Percentiles rank a stretch among this genome's conserved stretches.
These are phyloP conservation scores for Spilogale gracilis DNA, from an alignment of 2,113 vertebrate species.

Conservation along the genomic window DNA sequence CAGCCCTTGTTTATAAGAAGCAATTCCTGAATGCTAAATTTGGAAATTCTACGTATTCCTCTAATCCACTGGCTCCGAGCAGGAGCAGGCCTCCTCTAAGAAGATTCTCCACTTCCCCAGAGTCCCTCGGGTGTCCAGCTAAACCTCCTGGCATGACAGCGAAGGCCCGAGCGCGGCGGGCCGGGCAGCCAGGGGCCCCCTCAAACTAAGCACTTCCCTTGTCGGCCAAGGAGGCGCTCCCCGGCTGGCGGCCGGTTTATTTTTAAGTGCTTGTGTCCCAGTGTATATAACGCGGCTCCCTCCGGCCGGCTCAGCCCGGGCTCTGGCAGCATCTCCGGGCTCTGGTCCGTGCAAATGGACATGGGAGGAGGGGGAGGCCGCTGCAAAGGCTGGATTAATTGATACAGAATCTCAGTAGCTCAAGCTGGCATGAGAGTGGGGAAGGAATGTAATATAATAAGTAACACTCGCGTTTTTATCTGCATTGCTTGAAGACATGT, in stretches of 20 bases:
- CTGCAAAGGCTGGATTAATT: background rate
- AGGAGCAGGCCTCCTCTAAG: constrained; percentile 80
- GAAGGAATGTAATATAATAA: constrained; percentile 77
- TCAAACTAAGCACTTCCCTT: background rate
- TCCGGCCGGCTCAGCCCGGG: background rate
- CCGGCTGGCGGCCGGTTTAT: background rate
- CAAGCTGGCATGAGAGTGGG: background rate
- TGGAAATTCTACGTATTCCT: constrained; percentile 88
- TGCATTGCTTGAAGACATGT: constrained; percentile 82
- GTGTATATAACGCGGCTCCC: constrained; percentile 31
- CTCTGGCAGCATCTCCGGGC: constrained; percentile 31
- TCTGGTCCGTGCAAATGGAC: background rate
- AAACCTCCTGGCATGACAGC: constrained; percentile 71
- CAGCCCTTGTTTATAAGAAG: constrained; percentile 92
- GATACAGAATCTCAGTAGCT: constrained; percentile 50
- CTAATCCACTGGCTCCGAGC: constrained; percentile 82
- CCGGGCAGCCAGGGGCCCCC: background rate
- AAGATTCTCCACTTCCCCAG: constrained; percentile 76
- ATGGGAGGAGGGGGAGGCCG: background rate
- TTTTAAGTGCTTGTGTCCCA: constrained; percentile 59
- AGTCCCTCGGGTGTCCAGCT: constrained; percentile 21
- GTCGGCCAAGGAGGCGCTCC: background rate
- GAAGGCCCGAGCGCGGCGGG: constrained; percentile 40
- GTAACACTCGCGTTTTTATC: constrained; percentile 88
- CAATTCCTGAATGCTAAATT: constrained; percentile 92